Conservation (phyloP, 2,797 vertebrate genomes). For the Cossypha heuglini region DNA sequence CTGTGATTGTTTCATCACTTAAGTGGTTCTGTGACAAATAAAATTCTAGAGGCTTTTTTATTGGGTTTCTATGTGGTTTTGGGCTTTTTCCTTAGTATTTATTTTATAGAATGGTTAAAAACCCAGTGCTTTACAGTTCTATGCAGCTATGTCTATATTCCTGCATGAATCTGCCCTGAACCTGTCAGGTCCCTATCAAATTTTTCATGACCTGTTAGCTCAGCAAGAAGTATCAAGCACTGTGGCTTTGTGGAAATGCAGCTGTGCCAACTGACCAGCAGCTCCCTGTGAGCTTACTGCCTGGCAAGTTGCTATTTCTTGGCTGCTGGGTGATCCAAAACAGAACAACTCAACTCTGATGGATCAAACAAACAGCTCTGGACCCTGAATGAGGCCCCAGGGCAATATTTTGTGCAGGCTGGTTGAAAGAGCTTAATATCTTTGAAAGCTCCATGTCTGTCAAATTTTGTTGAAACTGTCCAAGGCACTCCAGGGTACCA, state of each 20-base stretch:
- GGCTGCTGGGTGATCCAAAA: not conserved
- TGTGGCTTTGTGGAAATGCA: not conserved
- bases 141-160: not conserved
- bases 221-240: not conserved
- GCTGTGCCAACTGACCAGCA: accelerated
- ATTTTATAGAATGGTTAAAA: not conserved
- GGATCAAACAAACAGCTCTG: not conserved
- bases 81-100: not conserved
- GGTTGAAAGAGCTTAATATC: conserved; percentile 2
- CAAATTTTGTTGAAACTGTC: not conserved
- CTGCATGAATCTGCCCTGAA: not conserved
- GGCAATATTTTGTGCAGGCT: not conserved
- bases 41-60: not conserved
- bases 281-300: not conserved
- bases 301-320: not conserved
- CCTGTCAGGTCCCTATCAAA: not conserved
- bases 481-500: not conserved
- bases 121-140: not conserved
- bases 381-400: not conserved
- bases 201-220: not conserved
- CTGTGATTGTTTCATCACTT: not conserved
- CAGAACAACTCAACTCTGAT: not conserved
- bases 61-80: accelerated
- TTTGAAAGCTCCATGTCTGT: not conserved
- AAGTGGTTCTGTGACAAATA: not conserved